Evolutionary conservation across 2,888 invertebrate genomes (phyloP).

Genomic region (Melanargia galathea): DNA sequence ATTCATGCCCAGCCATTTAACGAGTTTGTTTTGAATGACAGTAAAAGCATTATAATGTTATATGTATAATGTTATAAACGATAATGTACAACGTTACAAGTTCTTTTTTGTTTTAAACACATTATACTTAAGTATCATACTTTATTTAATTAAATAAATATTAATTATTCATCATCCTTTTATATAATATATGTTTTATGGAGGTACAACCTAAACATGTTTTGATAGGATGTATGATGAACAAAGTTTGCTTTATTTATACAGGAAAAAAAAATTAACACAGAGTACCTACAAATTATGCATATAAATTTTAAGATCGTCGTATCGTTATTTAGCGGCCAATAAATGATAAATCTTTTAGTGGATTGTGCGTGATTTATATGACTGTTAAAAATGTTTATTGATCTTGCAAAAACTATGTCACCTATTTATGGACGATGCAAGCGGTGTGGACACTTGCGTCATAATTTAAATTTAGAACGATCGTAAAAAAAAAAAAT

Average conservation of each 20-base stretch:
- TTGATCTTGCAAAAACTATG: slow-evolving; percentile 36
- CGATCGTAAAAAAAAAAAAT: neutral
- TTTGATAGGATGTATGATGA: neutral
- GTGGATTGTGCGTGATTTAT: slow-evolving; percentile 33
- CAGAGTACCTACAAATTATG: neutral
- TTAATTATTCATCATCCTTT: too few relatives aligned
- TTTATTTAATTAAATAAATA: too few relatives aligned
- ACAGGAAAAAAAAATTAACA: neutral
- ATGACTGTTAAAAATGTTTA: slow-evolving; percentile 34
- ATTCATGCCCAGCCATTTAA: slow-evolving; percentile 39
- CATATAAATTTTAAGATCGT: slow-evolving; percentile 25
- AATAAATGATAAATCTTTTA: slow-evolving; percentile 37
- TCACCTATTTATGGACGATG: slow-evolving; percentile 31
- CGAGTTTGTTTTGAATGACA: too few relatives aligned
- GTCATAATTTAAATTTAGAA: slow-evolving; percentile 12
- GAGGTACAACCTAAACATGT: too few relatives aligned
- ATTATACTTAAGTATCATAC: too few relatives aligned
- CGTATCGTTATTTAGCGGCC: slow-evolving; percentile 28
- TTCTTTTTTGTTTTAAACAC: too few relatives aligned
- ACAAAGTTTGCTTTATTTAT: slow-evolving; percentile 3
- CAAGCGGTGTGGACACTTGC: slow-evolving; percentile 25
- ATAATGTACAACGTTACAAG: too few relatives aligned
- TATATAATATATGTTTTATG: too few relatives aligned
- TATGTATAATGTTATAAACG: too few relatives aligned
- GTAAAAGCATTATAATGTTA: too few relatives aligned